phyloP scores from a whole-genome alignment of 1,140 invertebrate genomes.

The Polypedilum pembai region DNA sequence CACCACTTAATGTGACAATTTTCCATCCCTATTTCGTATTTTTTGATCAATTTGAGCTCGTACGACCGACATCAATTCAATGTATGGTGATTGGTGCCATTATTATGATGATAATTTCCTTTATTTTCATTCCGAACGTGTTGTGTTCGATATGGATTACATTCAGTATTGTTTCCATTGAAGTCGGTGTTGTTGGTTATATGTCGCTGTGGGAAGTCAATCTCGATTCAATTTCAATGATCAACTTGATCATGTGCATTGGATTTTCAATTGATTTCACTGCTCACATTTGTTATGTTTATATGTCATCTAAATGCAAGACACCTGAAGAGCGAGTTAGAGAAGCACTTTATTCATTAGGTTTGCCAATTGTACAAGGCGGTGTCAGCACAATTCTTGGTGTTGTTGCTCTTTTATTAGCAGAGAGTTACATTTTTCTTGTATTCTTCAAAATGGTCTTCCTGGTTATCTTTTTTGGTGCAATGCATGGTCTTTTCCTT shows the following conservation, averaged over 20 bases:
- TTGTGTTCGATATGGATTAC: conserved; percentile 91
- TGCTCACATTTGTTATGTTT: conserved; percentile 94
- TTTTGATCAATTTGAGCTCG: conserved; percentile 92
- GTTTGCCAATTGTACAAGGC: conserved; percentile 90
- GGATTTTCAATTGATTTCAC: conserved; percentile 97
- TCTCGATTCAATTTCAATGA: conserved; percentile 96
- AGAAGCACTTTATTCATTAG: conserved; percentile 80
- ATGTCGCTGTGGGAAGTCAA: conserved; percentile 94
- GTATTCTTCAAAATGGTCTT: conserved; percentile 99
- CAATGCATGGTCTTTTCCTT: conserved; percentile 85
- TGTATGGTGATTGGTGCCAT: conserved; percentile 84
- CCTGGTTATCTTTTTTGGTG: conserved; percentile 88
- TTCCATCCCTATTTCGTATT: conserved; percentile 94
- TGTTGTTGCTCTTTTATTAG: conserved; percentile 76
- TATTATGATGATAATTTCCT: conserved; percentile 94
- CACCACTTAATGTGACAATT: conserved; percentile 75
- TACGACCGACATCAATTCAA: conserved; percentile 85
- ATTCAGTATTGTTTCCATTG: conserved; percentile 91
- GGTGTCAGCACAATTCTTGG: conserved; percentile 89
- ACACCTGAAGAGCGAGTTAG: conserved; percentile 71
- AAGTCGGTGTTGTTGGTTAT: conserved; percentile 89
- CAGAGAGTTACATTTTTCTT: conserved; percentile 93
- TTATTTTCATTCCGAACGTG: conserved; percentile 92
- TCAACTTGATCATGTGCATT: conserved; percentile 97
- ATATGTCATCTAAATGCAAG: conserved; percentile 78